Evolutionary conservation across 1,140 invertebrate genomes (phyloP).

Genomic region (Mylabris phalerata): DNA sequence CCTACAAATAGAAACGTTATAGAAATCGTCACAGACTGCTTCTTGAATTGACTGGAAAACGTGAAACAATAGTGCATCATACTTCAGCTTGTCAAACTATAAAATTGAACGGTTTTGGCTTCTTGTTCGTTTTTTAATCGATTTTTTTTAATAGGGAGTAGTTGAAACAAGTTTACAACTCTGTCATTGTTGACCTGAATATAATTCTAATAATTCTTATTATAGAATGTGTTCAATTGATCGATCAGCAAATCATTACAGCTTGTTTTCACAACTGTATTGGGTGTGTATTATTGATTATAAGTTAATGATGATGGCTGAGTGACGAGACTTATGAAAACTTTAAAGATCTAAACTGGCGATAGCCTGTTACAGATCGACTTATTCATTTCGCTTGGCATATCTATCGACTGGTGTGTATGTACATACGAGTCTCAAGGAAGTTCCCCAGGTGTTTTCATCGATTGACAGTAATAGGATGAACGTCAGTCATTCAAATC

Average conservation of each 20-base stretch:
- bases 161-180: too few relatives aligned
- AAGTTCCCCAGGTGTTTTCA: conserved; percentile 8
- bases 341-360: neutral
- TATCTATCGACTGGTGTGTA: neutral
- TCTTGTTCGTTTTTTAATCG: too few relatives aligned
- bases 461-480: conserved; percentile 17
- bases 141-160: too few relatives aligned
- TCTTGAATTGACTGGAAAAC: neutral
- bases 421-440: conserved; percentile 6
- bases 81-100: neutral
- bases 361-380: neutral
- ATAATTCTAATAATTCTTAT: too few relatives aligned
- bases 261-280: neutral
- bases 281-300: neutral
- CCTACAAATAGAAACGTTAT: neutral
- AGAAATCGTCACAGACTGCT: neutral
- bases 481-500: conserved; percentile 11
- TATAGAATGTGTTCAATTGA: too few relatives aligned
- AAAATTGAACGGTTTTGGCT: too few relatives aligned
- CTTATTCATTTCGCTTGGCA: too few relatives aligned
- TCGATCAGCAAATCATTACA: too few relatives aligned
- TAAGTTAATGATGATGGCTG: too few relatives aligned
- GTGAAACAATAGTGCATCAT: neutral
- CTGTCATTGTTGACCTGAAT: too few relatives aligned
- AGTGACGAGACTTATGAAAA: too few relatives aligned